Evolutionary conservation across 1,140 invertebrate species (phyloP).

Genomic region (Neotoxoptera formosana): DNA sequence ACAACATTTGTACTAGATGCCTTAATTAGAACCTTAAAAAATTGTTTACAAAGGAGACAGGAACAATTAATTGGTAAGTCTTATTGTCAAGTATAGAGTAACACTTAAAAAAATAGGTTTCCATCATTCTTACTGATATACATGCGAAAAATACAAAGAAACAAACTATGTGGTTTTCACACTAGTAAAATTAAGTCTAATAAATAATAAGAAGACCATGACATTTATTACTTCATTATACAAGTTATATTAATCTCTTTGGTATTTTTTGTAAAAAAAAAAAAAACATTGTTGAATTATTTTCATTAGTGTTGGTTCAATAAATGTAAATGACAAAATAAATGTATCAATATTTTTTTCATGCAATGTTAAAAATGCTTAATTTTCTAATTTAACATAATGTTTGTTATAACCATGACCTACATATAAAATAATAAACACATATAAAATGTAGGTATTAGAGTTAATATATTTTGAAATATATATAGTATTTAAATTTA

Average conservation of each 20-base stretch:
- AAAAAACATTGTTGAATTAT: background rate
- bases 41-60: background rate
- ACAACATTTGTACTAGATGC: too few relatives aligned
- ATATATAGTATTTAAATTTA: background rate
- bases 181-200: background rate
- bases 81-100: background rate
- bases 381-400: slow-evolving; percentile 9
- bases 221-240: slow-evolving; percentile 28
- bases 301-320: slow-evolving; percentile 15
- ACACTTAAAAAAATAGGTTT: background rate
- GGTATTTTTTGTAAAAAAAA: slow-evolving; percentile 4
- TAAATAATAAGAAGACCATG: background rate
- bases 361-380: background rate
- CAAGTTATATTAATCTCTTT: slow-evolving; percentile 25
- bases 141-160: background rate
- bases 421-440: background rate
- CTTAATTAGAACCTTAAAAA: background rate
- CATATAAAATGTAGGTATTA: background rate
- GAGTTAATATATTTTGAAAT: background rate
- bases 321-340: slow-evolving; percentile 22
- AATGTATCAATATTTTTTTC: background rate
- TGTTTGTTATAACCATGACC: background rate
- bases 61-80: background rate
- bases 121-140: background rate
- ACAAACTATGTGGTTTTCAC: background rate